Conservation (phyloP, 2,113 vertebrate species). For the Plestiodon gilberti region DNA sequence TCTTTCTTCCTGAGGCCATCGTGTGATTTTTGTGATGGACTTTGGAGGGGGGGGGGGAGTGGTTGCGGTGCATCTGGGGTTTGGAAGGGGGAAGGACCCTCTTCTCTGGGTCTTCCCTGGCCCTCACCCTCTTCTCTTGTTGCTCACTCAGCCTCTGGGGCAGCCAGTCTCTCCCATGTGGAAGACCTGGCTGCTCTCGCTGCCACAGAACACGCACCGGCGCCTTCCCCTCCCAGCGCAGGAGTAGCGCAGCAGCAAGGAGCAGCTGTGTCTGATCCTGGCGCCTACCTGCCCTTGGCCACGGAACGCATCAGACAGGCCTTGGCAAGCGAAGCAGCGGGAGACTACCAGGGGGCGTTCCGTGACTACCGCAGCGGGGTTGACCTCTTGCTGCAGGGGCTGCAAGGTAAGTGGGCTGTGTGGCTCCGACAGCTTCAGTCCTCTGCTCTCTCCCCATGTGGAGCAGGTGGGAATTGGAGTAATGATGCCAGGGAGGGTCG, state of each 20-base stretch:
- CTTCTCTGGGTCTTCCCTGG: too few relatives aligned
- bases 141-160: not conserved
- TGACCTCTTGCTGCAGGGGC: conserved; percentile 85
- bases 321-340: conserved; percentile 68
- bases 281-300: conserved; percentile 74
- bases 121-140: too few relatives aligned
- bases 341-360: conserved; percentile 63
- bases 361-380: conserved; percentile 82
- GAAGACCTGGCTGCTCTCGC: conserved; percentile 38
- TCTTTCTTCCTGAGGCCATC: too few relatives aligned
- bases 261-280: conserved; percentile 17
- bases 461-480: too few relatives aligned
- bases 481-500: not conserved
- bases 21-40: too few relatives aligned
- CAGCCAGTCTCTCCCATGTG: conserved; percentile 38
- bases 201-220: not conserved
- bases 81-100: too few relatives aligned
- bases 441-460: not conserved
- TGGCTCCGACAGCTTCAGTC: not conserved
- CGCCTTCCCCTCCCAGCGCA: too few relatives aligned
- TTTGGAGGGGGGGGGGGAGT: too few relatives aligned
- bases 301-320: conserved; percentile 79
- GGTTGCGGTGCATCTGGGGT: too few relatives aligned
- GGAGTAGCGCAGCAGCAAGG: conserved; percentile 54
- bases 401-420: conserved; percentile 70